These are phyloP conservation scores for Eupithecia vulgata DNA, from an alignment of 2,888 invertebrate species.

Conservation along the genomic window DNA sequence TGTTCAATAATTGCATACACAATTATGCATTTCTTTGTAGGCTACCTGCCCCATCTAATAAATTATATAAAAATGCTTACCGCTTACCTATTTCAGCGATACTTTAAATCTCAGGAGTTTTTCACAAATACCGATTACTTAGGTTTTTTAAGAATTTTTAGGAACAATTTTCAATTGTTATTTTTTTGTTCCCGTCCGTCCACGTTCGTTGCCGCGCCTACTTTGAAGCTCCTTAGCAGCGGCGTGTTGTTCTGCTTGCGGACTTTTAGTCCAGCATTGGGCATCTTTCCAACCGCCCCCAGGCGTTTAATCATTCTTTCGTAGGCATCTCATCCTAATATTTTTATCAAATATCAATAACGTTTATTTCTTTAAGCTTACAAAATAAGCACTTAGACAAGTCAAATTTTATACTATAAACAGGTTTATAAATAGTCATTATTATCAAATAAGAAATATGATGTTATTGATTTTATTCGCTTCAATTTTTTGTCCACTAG, in stretches of 20 bases:
- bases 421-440: no score
- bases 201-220: not conserved
- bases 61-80: not conserved
- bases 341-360: no score
- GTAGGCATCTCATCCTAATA: not conserved
- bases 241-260: conserved; percentile 3
- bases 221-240: conserved; percentile 12
- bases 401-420: no score
- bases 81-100: not conserved
- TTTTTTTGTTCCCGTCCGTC: conserved; percentile 7
- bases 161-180: not conserved
- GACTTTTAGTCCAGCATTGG: conserved; percentile 18
- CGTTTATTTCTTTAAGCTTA: no score
- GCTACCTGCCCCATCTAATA: no score
- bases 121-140: not conserved
- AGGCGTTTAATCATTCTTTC: not conserved
- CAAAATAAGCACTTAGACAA: no score
- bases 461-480: no score
- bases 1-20: not conserved
- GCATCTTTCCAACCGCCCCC: conserved; percentile 28
- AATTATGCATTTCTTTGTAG: not conserved
- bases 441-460: no score
- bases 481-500: no score
- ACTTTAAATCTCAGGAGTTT: not conserved
- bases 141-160: not conserved